Evolutionary conservation across 2,797 vertebrate species (phyloP).

Genomic region (Anguilla pacifica): DNA sequence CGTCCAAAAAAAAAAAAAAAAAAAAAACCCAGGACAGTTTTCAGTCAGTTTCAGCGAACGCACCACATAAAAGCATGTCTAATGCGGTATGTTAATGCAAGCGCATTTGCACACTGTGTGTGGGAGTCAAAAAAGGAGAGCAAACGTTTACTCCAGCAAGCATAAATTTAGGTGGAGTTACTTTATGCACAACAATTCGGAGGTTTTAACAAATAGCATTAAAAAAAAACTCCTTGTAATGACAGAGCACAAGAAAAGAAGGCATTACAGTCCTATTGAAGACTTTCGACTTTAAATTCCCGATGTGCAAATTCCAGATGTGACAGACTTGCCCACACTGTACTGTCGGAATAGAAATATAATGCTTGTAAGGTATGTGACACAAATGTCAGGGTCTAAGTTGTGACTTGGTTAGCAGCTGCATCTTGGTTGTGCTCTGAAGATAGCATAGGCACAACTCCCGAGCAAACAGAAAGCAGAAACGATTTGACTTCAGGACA

Average conservation of each 20-base stretch:
- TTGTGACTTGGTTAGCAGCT: background rate
- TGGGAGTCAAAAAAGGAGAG: no score
- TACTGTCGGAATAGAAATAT: background rate
- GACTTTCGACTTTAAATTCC: no score
- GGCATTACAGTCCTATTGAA: no score
- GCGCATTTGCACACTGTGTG: background rate
- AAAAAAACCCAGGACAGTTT: background rate
- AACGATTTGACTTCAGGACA: slow-evolving; percentile 7
- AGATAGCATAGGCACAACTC: background rate
- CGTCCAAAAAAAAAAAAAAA: background rate
- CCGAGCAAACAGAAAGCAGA: background rate
- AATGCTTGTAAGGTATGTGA: slow-evolving; percentile 8
- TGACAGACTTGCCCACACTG: background rate
- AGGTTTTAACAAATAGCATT: background rate
- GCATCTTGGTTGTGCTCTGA: background rate
- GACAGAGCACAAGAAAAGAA: background rate
- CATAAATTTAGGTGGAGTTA: background rate
- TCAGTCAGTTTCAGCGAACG: background rate
- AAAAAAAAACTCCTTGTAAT: background rate
- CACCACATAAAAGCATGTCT: background rate
- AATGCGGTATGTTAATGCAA: background rate
- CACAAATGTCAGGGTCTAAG: background rate
- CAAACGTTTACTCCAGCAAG: background rate
- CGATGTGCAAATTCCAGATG: no score
- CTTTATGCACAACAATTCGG: background rate